phyloP scores from a whole-genome alignment of 1,140 invertebrate genomes.

The Trichonephila inaurata region DNA sequence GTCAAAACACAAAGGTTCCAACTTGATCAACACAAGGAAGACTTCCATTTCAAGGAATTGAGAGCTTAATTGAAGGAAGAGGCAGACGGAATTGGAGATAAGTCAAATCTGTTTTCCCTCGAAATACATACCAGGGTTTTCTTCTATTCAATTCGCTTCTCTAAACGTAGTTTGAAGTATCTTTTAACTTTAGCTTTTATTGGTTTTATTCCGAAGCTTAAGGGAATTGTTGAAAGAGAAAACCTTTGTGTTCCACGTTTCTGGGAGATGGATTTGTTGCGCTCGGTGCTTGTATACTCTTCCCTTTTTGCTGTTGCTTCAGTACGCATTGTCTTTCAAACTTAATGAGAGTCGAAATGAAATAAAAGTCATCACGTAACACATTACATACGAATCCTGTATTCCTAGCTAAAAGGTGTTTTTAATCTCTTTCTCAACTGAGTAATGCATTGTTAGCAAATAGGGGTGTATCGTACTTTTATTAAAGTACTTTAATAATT shows the following conservation, averaged over 20 bases:
- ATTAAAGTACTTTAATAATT: not conserved
- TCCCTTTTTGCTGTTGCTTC: not conserved
- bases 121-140: slow-evolving; percentile 17
- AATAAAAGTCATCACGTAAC: not conserved
- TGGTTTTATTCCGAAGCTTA: slow-evolving; percentile 12
- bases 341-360: not conserved
- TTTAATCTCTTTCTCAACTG: not conserved
- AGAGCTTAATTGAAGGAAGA: slow-evolving; percentile 31
- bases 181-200: slow-evolving; percentile 24
- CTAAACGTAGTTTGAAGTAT: not conserved
- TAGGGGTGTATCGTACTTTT: not conserved
- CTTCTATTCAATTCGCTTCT: slow-evolving; percentile 17
- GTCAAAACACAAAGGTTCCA: slow-evolving; percentile 44
- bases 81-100: not conserved
- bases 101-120: not conserved
- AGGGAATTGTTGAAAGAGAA: slow-evolving; percentile 14
- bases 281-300: not conserved
- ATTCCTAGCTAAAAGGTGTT: not conserved
- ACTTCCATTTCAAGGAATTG: not conserved
- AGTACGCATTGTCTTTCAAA: not conserved
- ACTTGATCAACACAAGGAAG: slow-evolving; percentile 12
- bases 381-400: not conserved
- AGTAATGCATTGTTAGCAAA: not conserved
- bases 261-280: not conserved
- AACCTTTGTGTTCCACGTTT: not conserved